A percentile compares a stretch with the other conserved stretches of the same genome.
Evolutionary conservation across 2,797 vertebrate species (phyloP).

Genomic region (Spheniscus humboldti): DNA sequence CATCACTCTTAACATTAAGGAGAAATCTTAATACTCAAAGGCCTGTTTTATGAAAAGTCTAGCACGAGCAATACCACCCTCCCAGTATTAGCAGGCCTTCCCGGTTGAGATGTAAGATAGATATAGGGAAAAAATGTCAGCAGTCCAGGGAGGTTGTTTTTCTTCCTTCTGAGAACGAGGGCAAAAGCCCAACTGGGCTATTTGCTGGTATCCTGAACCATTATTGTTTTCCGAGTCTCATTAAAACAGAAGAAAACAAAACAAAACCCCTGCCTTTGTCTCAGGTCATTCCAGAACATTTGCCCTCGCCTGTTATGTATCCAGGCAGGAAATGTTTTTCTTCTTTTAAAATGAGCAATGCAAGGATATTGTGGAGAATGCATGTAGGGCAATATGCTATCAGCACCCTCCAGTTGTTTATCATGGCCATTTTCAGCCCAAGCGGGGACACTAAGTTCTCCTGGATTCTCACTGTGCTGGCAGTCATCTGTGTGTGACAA

Average conservation of each 20-base stretch:
- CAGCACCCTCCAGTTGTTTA: constrained; percentile 71
- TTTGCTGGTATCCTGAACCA: constrained; percentile 37
- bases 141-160: not conserved
- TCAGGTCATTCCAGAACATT: constrained; percentile 68
- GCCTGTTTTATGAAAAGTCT: not conserved
- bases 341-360: constrained; percentile 60
- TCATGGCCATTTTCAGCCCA: constrained; percentile 44
- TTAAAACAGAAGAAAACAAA: constrained; percentile 59
- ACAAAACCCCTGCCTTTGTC: constrained; percentile 32
- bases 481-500: constrained; percentile 36
- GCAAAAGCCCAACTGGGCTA: not conserved
- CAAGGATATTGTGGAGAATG: constrained; percentile 56
- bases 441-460: constrained; percentile 45
- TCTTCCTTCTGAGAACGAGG: constrained; percentile 25
- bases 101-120: not conserved
- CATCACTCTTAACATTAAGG: not conserved
- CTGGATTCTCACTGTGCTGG: constrained; percentile 8
- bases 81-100: not conserved
- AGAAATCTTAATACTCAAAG: not conserved
- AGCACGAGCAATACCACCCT: not conserved
- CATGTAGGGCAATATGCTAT: constrained; percentile 42
- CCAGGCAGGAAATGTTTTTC: constrained; percentile 77
- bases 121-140: not conserved
- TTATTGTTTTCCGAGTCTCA: constrained; percentile 35
- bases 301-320: constrained; percentile 59